Evolutionary conservation across 2,113 vertebrate species (phyloP).

Genomic region (Cyphomyrus discorhynchus): DNA sequence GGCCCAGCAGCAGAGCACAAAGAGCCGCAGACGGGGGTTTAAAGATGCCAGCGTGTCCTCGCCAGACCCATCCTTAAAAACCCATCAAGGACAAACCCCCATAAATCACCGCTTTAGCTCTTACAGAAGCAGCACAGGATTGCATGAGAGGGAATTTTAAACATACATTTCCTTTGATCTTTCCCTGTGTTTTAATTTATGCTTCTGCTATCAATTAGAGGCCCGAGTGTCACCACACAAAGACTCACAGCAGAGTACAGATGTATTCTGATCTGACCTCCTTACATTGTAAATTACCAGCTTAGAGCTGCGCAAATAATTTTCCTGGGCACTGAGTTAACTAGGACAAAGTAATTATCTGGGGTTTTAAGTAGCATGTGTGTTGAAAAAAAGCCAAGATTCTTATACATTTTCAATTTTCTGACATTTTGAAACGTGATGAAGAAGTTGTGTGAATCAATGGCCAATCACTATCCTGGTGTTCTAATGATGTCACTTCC

Average conservation of each 20-base stretch:
- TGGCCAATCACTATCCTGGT: not conserved
- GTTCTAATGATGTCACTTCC: not conserved
- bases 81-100: not conserved
- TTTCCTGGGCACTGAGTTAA: not conserved
- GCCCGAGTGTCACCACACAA: not conserved
- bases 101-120: not conserved
- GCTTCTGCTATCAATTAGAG: not conserved
- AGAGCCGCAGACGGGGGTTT: not conserved
- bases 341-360: not conserved
- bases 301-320: not conserved
- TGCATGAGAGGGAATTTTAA: slow-evolving; percentile 15
- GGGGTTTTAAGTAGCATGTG: not conserved
- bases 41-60: slow-evolving; percentile 8
- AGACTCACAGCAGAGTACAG: not conserved
- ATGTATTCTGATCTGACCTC: not conserved
- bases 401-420: not conserved
- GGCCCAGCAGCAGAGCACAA: not conserved
- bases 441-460: not conserved
- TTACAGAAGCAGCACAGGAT: not conserved
- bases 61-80: slow-evolving; percentile 14
- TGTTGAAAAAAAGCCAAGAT: not conserved
- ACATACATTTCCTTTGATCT: slow-evolving; percentile 15
- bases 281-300: slow-evolving; percentile 10
- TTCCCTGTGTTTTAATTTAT: slow-evolving; percentile 6
- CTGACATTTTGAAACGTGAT: not conserved